Evolutionary conservation across 2,888 invertebrate genomes (phyloP).

Genomic region (Argynnis bischoffii): DNA sequence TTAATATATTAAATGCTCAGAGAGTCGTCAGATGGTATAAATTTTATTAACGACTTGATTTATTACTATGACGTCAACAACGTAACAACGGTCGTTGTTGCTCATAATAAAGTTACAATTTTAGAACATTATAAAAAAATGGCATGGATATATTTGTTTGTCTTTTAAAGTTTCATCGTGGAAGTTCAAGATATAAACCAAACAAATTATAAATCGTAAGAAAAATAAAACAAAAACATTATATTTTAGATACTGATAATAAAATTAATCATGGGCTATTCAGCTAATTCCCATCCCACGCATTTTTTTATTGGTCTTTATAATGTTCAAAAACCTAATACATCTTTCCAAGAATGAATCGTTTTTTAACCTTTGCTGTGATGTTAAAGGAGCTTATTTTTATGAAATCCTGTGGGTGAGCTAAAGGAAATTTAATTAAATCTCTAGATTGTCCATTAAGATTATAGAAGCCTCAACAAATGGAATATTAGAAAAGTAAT

Average conservation of each 20-base stretch:
- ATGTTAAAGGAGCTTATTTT: constrained; percentile 22
- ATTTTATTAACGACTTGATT: constrained; percentile 12
- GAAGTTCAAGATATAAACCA: no score
- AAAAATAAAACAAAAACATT: no score
- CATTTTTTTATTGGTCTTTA: no score
- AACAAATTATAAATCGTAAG: no score
- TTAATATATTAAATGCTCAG: constrained; percentile 7
- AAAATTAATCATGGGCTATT: no score
- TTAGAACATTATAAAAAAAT: no score
- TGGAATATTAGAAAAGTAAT: constrained; percentile 23
- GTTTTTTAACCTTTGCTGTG: background rate
- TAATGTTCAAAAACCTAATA: no score
- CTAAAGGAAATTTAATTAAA: constrained; percentile 38
- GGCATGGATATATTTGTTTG: no score
- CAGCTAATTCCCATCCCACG: no score
- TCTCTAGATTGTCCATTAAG: constrained; percentile 36
- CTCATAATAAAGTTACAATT: background rate
- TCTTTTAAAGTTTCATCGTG: no score
- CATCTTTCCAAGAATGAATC: background rate
- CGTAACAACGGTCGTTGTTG: background rate
- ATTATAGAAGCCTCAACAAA: constrained; percentile 29
- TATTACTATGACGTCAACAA: constrained; percentile 3
- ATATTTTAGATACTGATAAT: no score
- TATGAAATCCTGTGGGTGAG: constrained; percentile 28
- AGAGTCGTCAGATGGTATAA: constrained; percentile 2